These are phyloP conservation scores for Subacronicta megacephala DNA, from an alignment of 2,888 invertebrate genomes.

Conservation along the genomic window DNA sequence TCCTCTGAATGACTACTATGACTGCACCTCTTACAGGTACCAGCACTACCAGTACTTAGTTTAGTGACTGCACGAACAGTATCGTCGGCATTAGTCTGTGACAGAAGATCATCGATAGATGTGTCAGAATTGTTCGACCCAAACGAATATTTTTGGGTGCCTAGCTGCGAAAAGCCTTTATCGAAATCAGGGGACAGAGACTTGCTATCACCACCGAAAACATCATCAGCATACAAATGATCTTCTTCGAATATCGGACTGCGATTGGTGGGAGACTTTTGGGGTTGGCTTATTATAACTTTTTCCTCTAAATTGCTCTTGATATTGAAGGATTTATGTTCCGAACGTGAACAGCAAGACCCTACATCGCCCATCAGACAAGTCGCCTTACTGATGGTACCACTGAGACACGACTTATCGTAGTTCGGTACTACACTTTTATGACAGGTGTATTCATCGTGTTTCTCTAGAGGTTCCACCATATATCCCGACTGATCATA, in stretches of 20 bases:
- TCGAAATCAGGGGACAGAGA: conserved; percentile 90
- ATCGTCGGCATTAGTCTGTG: conserved; percentile 90
- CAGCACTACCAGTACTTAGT: conserved; percentile 83
- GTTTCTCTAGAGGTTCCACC: conserved; percentile 85
- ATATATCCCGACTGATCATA: conserved; percentile 87
- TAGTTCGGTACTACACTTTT: conserved; percentile 84
- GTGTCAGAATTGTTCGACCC: conserved; percentile 91
- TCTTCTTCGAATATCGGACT: conserved; percentile 91
- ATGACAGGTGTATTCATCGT: conserved; percentile 78
- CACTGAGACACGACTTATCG: conserved; percentile 84
- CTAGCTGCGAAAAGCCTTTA: conserved; percentile 79
- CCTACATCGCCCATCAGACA: conserved; percentile 85
- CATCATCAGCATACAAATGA: conserved; percentile 89
- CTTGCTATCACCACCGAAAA: conserved; percentile 90
- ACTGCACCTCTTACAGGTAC: conserved; percentile 90
- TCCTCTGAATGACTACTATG: conserved; percentile 93
- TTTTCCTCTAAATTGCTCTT: conserved; percentile 83
- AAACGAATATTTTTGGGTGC: conserved; percentile 83
- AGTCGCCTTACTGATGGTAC: conserved; percentile 83
- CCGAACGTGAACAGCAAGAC: conserved; percentile 81
- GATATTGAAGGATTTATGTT: conserved; percentile 77
- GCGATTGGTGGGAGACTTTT: conserved; percentile 89
- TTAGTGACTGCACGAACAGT: conserved; percentile 87
- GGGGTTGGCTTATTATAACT: conserved; percentile 90
- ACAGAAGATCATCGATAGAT: conserved; percentile 90